phyloP scores from a whole-genome alignment of 1,140 invertebrate genomes.

The Vanessa atalanta region DNA sequence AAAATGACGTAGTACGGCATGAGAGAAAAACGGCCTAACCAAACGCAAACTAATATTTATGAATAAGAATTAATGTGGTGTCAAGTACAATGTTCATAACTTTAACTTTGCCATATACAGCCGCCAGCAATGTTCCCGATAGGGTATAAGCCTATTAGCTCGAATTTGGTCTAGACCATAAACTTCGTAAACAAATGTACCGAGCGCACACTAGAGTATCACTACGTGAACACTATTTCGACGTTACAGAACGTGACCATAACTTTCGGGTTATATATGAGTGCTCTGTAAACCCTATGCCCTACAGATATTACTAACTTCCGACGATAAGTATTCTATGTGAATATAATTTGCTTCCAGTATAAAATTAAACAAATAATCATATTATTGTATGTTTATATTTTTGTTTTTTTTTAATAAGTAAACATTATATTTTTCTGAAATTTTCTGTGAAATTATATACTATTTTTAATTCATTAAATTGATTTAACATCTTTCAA shows the following conservation, averaged over 20 bases:
- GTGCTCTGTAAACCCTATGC: constrained; percentile 26
- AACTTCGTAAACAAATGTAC: constrained; percentile 41
- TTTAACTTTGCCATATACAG: constrained; percentile 41
- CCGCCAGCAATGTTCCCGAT: constrained; percentile 35
- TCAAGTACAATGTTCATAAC: constrained; percentile 40
- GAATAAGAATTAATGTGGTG: constrained; percentile 35
- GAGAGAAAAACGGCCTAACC: constrained; percentile 3
- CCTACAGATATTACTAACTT: constrained; percentile 11
- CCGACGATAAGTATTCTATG: neutral
- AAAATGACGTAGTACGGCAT: neutral
- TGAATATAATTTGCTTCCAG: too few relatives aligned
- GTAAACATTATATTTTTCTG: too few relatives aligned
- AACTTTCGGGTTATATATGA: constrained; percentile 36
- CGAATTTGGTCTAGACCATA: constrained; percentile 43
- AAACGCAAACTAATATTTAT: constrained; percentile 30
- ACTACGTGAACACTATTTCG: constrained; percentile 40
- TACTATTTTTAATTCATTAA: too few relatives aligned
- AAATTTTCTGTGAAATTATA: too few relatives aligned
- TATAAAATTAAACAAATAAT: too few relatives aligned
- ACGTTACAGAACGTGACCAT: constrained; percentile 28
- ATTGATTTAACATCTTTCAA: too few relatives aligned
- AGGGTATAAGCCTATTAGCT: constrained; percentile 46
- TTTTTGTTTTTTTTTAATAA: too few relatives aligned
- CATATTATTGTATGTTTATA: too few relatives aligned
- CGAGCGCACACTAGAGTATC: constrained; percentile 37